Conservation (phyloP, 2,113 vertebrate species). For the Podocnemis expansa region DNA sequence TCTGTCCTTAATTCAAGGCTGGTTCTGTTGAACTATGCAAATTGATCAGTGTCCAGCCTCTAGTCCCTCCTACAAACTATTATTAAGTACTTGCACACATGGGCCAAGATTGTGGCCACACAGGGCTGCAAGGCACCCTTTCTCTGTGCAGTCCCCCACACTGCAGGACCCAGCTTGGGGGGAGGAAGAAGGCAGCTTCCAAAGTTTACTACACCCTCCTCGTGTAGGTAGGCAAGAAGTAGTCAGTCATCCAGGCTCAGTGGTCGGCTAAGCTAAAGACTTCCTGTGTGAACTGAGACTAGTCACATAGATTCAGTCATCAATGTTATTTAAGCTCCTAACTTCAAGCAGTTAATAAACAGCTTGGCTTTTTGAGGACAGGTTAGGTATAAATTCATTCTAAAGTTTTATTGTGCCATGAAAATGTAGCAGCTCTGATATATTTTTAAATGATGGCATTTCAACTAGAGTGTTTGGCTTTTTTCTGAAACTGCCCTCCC, state of each 20-base stretch:
- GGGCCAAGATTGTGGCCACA: not conserved
- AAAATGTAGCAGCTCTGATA: conserved; percentile 63
- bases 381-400: conserved; percentile 46
- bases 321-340: not conserved
- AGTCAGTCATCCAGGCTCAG: not conserved
- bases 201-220: not conserved
- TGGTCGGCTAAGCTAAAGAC: not conserved
- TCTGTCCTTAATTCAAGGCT: not conserved
- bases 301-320: not conserved
- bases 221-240: not conserved
- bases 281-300: not conserved
- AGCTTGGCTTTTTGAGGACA: conserved; percentile 63
- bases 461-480: not conserved
- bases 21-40: not conserved
- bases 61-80: not conserved
- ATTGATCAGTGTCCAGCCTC: not conserved
- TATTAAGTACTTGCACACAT: not conserved
- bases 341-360: conserved; percentile 37
- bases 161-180: not conserved
- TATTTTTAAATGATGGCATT: conserved; percentile 68
- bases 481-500: not conserved
- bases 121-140: not conserved
- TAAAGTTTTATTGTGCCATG: conserved; percentile 69
- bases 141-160: not conserved
- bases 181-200: not conserved